phyloP scores from a whole-genome alignment of 2,113 vertebrate genomes.

The Periophthalmodon schlosseri region DNA sequence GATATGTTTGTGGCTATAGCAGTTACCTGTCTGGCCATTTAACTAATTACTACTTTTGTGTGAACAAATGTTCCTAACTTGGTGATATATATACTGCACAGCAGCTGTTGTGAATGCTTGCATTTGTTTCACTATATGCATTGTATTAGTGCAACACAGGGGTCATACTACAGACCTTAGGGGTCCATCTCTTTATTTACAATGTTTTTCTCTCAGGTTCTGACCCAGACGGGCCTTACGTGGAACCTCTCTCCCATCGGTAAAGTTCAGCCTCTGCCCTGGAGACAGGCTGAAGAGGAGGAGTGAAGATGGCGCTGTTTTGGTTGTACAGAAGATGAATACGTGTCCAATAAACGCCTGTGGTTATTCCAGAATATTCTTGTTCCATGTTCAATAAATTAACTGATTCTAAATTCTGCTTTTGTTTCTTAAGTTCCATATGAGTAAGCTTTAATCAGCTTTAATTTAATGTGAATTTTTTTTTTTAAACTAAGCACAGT shows the following conservation, averaged over 20 bases:
- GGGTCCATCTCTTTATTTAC: not conserved
- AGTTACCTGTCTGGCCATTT: too few species aligned
- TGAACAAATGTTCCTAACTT: too few species aligned
- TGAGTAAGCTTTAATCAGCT: too few species aligned
- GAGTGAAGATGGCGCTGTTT: conserved; percentile 63
- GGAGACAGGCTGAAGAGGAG: conserved; percentile 71
- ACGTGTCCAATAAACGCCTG: conserved; percentile 25
- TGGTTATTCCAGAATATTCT: conserved; percentile 56
- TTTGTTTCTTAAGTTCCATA: not conserved
- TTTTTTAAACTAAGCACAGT: not conserved
- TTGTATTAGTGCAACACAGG: too few species aligned
- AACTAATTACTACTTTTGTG: too few species aligned
- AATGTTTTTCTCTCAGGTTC: conserved; percentile 72
- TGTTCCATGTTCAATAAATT: conserved; percentile 39
- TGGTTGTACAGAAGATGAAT: conserved; percentile 65
- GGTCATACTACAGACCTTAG: not conserved
- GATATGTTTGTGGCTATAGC: too few species aligned
- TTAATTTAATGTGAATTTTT: not conserved
- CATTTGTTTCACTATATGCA: too few species aligned
- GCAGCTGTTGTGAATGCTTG: too few species aligned
- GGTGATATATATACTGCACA: too few species aligned
- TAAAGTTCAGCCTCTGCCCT: conserved; percentile 84
- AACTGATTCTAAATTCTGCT: not conserved
- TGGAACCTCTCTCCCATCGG: conserved; percentile 93
- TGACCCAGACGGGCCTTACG: conserved; percentile 80